These are phyloP conservation scores for Coryphaenoides rupestris DNA, from an alignment of 2,113 vertebrate genomes.

Conservation along the genomic window DNA sequence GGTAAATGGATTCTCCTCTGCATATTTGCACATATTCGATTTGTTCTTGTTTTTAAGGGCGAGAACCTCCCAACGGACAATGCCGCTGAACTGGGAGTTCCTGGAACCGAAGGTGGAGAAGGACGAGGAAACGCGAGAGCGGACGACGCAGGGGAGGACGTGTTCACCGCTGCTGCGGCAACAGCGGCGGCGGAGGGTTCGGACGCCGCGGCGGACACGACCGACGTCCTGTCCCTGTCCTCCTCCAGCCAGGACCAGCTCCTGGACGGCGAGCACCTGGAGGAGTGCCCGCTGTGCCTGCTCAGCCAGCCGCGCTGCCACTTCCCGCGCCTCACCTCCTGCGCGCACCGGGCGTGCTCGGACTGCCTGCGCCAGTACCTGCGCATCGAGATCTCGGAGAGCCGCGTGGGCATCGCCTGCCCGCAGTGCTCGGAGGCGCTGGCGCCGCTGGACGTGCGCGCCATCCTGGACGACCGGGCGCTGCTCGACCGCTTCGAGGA, in stretches of 20 bases:
- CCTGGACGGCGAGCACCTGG: constrained; percentile 72
- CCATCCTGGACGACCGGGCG: constrained; percentile 72
- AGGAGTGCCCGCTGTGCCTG: constrained; percentile 85
- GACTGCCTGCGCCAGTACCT: constrained; percentile 79
- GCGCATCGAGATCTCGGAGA: constrained; percentile 77
- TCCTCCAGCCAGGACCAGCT: constrained; percentile 74
- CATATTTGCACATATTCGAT: too few species aligned
- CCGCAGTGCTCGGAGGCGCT: constrained; percentile 77
- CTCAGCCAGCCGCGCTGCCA: constrained; percentile 78
- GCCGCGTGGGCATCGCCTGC: constrained; percentile 77
- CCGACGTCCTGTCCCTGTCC: constrained; percentile 69
- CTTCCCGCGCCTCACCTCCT: constrained; percentile 76
- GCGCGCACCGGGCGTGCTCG: constrained; percentile 75
- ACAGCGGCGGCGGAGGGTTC: constrained; percentile 34
- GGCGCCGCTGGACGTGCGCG: constrained; percentile 66
- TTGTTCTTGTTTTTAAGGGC: constrained; percentile 42
- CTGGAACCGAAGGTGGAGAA: constrained; percentile 56
- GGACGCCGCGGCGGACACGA: constrained; percentile 48
- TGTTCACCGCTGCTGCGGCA: constrained; percentile 14
- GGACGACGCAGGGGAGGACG: not conserved
- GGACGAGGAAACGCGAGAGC: constrained; percentile 40
- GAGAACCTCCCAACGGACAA: constrained; percentile 46
- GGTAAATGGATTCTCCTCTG: too few species aligned
- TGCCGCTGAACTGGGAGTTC: constrained; percentile 40
- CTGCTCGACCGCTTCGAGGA: constrained; percentile 81